These are phyloP conservation scores for Homarus americanus DNA, from an alignment of 1,140 invertebrate genomes.

Conservation along the genomic window DNA sequence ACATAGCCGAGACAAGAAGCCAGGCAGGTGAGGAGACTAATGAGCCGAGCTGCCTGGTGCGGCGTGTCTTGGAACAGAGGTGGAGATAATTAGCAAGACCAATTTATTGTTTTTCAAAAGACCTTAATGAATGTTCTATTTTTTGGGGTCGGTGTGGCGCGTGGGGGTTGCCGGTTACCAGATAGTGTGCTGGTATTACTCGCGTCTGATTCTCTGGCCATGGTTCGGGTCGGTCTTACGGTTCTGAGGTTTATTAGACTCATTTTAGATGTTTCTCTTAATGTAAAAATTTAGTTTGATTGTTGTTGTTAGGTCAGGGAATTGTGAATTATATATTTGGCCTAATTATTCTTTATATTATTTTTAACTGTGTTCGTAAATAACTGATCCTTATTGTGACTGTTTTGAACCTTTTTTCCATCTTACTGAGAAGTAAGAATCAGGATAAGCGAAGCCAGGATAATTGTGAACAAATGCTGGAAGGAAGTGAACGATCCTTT, in stretches of 20 bases:
- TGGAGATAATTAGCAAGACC: constrained; percentile 49
- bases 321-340: no score
- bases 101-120: constrained; percentile 64
- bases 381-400: no score
- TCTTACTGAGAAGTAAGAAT: no score
- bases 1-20: neutral
- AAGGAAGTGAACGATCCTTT: neutral
- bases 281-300: no score
- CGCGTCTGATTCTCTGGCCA: neutral
- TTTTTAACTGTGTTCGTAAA: no score
- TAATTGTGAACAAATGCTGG: no score
- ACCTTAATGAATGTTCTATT: constrained; percentile 54
- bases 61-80: neutral
- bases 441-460: no score
- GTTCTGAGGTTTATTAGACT: no score
- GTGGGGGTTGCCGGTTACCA: neutral
- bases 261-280: no score
- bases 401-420: no score
- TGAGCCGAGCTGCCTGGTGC: neutral
- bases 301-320: no score
- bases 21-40: neutral
- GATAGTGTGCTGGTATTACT: constrained; percentile 2
- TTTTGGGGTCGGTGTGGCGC: constrained; percentile 5
- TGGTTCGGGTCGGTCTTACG: neutral
- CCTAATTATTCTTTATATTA: no score